Percentiles rank a stretch among this genome's conserved stretches.
phyloP scores from a whole-genome alignment of 2,797 vertebrate species.

The Amphiprion clarkii region DNA sequence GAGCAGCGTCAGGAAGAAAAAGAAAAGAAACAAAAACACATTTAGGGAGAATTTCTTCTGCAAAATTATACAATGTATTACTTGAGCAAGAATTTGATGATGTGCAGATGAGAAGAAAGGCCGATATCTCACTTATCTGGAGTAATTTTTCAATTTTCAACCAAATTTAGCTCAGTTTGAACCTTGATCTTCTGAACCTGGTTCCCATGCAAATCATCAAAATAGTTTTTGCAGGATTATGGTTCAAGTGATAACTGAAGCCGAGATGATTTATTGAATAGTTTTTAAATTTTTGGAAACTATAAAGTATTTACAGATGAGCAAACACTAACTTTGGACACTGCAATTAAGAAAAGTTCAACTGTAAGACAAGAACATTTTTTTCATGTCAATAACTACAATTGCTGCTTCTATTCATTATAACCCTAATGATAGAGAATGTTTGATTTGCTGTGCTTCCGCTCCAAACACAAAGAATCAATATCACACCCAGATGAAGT shows the following conservation, averaged over 20 bases:
- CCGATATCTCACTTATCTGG: background rate
- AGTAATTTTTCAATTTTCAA: too few species aligned
- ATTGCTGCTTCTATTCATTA: background rate
- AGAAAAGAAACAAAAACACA: background rate
- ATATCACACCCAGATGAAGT: slow-evolving; percentile 24
- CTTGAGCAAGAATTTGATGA: too few species aligned
- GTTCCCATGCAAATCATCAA: slow-evolving; percentile 3
- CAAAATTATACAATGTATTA: background rate
- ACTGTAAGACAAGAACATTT: background rate
- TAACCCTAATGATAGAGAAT: background rate
- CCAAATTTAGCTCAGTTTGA: too few species aligned
- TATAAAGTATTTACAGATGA: too few species aligned
- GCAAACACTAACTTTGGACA: background rate
- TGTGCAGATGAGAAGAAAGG: background rate
- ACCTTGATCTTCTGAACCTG: background rate
- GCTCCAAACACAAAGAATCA: slow-evolving; percentile 30
- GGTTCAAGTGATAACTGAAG: background rate
- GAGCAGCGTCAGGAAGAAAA: background rate
- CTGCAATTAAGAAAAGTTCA: background rate
- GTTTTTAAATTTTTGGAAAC: too few species aligned
- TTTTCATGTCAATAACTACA: background rate
- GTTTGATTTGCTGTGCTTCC: slow-evolving; percentile 23
- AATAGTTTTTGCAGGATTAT: background rate
- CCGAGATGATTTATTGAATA: too few species aligned
- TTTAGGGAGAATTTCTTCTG: background rate